phyloP scores from a whole-genome alignment of 2,888 invertebrate genomes.

The Gortyna flavago region DNA sequence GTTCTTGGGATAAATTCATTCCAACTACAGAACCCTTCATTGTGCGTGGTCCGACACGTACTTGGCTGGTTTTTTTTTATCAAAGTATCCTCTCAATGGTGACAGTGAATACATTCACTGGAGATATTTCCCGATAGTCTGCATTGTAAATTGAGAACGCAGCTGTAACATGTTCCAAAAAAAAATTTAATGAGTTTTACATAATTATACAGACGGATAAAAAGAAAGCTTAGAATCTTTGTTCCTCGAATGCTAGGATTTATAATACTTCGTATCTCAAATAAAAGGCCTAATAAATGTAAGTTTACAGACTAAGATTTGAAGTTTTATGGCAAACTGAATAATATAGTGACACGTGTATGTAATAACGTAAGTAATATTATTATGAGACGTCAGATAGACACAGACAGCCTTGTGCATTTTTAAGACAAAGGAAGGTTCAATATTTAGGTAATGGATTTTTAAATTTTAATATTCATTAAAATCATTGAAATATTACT shows the following conservation, averaged over 20 bases:
- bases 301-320: conserved; percentile 1
- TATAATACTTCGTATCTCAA: background rate
- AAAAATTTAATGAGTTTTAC: conserved; percentile 2
- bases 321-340: conserved; percentile 9
- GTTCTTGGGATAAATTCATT: too few relatives aligned
- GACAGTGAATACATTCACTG: background rate
- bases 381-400: background rate
- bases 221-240: background rate
- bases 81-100: background rate
- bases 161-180: conserved; percentile 8
- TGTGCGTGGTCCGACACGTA: too few relatives aligned
- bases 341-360: conserved; percentile 2
- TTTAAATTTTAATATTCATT: background rate
- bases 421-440: background rate
- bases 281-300: background rate
- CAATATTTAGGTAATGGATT: background rate
- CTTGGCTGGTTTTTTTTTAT: too few relatives aligned
- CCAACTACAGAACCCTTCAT: too few relatives aligned
- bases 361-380: background rate
- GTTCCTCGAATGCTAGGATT: background rate
- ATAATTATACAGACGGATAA: background rate
- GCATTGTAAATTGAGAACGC: background rate
- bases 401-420: background rate
- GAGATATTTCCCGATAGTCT: background rate
- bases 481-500: background rate